These are phyloP conservation scores for Pelusios castaneus DNA, from an alignment of 2,113 vertebrate species.

Conservation along the genomic window DNA sequence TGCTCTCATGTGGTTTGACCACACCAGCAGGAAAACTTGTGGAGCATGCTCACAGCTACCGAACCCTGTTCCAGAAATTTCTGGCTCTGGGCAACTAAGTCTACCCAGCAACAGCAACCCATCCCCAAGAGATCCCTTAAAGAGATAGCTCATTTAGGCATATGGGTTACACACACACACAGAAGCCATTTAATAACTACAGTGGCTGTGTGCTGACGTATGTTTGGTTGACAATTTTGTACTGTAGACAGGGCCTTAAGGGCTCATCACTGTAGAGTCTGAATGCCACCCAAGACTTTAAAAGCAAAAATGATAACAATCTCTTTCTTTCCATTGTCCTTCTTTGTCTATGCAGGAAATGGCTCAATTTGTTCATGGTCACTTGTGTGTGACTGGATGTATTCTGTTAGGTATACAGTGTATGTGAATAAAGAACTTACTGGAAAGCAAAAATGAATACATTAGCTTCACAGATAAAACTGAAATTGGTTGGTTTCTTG, in stretches of 20 bases:
- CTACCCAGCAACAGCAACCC: too few species aligned
- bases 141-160: too few species aligned
- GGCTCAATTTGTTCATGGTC: background rate
- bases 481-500: background rate
- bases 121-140: too few species aligned
- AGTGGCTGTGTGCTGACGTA: background rate
- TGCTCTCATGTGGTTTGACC: too few species aligned
- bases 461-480: background rate
- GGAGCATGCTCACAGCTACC: too few species aligned
- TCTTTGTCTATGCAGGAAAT: background rate
- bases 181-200: background rate
- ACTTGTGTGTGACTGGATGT: background rate
- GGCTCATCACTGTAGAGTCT: background rate
- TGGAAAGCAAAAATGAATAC: background rate
- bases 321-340: background rate
- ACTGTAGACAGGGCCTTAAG: background rate
- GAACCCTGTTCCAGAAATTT: too few species aligned
- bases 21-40: too few species aligned
- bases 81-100: too few species aligned
- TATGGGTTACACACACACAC: too few species aligned
- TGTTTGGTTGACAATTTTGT: background rate
- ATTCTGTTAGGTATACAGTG: background rate
- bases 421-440: background rate
- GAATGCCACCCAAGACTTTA: conserved; percentile 7
- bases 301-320: background rate